Evolutionary conservation across 2,797 vertebrate species (phyloP).

Genomic region (Kryptopterus vitreolus): DNA sequence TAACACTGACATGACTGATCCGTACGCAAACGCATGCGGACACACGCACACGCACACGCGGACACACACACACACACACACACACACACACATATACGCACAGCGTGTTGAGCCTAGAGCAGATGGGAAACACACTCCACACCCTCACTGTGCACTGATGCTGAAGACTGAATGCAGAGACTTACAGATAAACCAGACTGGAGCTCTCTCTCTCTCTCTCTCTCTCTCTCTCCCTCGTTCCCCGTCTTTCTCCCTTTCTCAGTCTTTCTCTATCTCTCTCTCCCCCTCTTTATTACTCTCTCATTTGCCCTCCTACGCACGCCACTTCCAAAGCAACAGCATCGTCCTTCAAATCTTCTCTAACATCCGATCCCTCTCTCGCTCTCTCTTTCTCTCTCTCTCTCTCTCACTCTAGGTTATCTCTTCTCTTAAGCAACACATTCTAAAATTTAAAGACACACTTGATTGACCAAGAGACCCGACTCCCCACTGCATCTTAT

Average conservation of each 20-base stretch:
- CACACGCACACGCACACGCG: background rate
- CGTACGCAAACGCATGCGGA: background rate
- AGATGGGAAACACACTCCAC: conserved; percentile 50
- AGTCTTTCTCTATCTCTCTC: conserved; percentile 21
- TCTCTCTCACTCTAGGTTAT: background rate
- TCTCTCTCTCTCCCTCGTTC: background rate
- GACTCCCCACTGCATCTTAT: background rate
- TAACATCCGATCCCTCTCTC: conserved; percentile 15
- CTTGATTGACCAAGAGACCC: background rate
- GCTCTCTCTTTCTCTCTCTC: conserved; percentile 40
- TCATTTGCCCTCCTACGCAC: background rate
- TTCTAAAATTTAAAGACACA: background rate
- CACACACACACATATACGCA: conserved; percentile 51
- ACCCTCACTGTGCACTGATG: conserved; percentile 40
- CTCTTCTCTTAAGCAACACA: too few species aligned
- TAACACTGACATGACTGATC: conserved; percentile 79
- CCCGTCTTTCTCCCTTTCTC: background rate
- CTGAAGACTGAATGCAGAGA: conserved; percentile 29
- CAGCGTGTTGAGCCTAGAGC: conserved; percentile 29
- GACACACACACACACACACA: conserved; percentile 22
- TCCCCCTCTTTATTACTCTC: conserved; percentile 6
- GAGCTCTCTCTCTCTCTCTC: background rate
- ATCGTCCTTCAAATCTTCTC: conserved; percentile 18
- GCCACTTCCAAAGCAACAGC: conserved; percentile 23
- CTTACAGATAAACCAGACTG: background rate